Percentiles rank a stretch among this genome's conserved stretches.
Evolutionary conservation across 2,113 vertebrate genomes (phyloP).

Genomic region (Odocoileus virginianus): DNA sequence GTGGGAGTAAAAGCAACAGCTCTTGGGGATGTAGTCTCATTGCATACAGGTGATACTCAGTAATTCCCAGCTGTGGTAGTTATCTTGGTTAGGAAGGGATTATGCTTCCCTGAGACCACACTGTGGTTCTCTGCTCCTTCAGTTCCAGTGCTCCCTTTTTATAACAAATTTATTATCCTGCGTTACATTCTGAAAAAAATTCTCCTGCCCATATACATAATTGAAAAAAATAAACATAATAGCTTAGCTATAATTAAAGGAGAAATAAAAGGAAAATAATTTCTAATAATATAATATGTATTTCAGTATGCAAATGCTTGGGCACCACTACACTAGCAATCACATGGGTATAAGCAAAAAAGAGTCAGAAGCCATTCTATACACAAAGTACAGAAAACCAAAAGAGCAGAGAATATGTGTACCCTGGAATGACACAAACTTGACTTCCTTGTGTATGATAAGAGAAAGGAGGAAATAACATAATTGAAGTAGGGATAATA

Average conservation of each 20-base stretch:
- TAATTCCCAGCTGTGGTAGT: not conserved
- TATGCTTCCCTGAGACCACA: not conserved
- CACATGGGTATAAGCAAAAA: not conserved
- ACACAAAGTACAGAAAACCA: not conserved
- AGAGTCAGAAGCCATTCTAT: not conserved
- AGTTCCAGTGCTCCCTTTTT: not conserved
- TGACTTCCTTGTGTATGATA: not conserved
- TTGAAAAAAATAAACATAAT: not conserved
- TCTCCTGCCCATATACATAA: not conserved
- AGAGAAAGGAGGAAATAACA: not conserved
- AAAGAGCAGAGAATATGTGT: not conserved
- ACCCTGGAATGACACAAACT: not conserved
- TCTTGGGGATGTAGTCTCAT: not conserved
- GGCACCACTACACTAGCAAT: not conserved
- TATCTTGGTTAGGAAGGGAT: not conserved
- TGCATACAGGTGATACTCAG: not conserved
- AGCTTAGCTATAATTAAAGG: not conserved
- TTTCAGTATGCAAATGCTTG: not conserved
- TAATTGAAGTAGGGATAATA: not conserved
- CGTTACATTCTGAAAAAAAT: not conserved
- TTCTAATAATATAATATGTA: not conserved
- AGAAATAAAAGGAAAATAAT: not conserved
- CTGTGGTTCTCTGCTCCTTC: not conserved
- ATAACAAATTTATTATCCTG: not conserved
- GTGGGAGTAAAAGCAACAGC: not conserved